Conservation (phyloP, 2,113 vertebrate species). For the Nothoprocta pentlandii region DNA sequence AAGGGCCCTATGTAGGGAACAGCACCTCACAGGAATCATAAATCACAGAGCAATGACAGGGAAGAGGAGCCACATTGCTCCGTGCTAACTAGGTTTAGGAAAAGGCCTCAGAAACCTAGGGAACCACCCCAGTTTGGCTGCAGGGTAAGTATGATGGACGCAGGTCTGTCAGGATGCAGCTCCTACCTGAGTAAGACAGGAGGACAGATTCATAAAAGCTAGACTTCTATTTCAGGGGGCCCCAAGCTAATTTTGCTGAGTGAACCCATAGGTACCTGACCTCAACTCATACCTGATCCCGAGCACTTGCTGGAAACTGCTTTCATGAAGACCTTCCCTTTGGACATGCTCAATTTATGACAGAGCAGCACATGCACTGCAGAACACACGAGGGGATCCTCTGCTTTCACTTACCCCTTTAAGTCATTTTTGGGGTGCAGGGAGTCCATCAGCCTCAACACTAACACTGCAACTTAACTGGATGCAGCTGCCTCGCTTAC, state of each 20-base stretch:
- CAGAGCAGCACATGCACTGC: rapidly evolving
- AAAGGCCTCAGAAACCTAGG: not conserved
- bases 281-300: not conserved
- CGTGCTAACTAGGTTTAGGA: not conserved
- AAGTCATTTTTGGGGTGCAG: not conserved
- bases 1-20: not conserved
- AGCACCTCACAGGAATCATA: not conserved
- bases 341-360: not conserved
- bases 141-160: not conserved
- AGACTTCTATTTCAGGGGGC: not conserved
- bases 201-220: not conserved
- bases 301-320: not conserved
- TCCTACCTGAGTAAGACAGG: not conserved
- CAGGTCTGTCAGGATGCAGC: not conserved
- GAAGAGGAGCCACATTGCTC: not conserved
- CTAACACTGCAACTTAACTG: not conserved
- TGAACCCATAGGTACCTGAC: not conserved
- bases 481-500: not conserved
- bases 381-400: rapidly evolving
- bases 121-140: not conserved
- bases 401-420: not conserved
- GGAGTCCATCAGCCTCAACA: rapidly evolving
- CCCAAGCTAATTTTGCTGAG: not conserved
- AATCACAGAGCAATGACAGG: not conserved
- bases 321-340: not conserved